Conservation (phyloP, 2,888 invertebrate genomes). For the Agonum fuliginosum region DNA sequence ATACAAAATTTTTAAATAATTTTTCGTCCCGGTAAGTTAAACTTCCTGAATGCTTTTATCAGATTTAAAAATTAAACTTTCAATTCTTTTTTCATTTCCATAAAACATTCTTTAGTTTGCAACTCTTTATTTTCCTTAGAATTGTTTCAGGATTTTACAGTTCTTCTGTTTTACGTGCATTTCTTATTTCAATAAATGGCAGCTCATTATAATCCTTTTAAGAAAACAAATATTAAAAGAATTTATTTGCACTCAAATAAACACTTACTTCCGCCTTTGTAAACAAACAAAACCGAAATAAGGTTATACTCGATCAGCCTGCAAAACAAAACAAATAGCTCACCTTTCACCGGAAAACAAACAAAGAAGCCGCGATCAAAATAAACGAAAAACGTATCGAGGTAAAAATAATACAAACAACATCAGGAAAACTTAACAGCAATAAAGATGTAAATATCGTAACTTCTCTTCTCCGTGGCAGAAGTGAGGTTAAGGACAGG, state of each 20-base stretch:
- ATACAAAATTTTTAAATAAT: no score
- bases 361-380: conserved; percentile 16
- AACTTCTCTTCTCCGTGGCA: background rate
- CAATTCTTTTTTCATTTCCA: no score
- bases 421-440: background rate
- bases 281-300: conserved; percentile 10
- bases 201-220: background rate
- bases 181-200: background rate
- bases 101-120: no score
- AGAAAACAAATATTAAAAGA: background rate
- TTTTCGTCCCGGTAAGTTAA: no score
- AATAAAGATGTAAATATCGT: conserved; percentile 23
- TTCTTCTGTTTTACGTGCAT: no score
- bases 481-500: conserved; percentile 13
- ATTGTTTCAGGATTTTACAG: no score
- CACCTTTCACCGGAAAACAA: conserved; percentile 21
- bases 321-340: conserved; percentile 38
- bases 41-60: no score
- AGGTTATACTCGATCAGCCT: conserved; percentile 23
- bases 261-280: background rate
- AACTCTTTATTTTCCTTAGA: no score
- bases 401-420: conserved; percentile 27
- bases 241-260: background rate
- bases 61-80: no score
- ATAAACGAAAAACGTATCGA: conserved; percentile 23